Base-by-base conservation (phyloP, 2,797 vertebrate species). In the Amblyraja radiata region DNA sequence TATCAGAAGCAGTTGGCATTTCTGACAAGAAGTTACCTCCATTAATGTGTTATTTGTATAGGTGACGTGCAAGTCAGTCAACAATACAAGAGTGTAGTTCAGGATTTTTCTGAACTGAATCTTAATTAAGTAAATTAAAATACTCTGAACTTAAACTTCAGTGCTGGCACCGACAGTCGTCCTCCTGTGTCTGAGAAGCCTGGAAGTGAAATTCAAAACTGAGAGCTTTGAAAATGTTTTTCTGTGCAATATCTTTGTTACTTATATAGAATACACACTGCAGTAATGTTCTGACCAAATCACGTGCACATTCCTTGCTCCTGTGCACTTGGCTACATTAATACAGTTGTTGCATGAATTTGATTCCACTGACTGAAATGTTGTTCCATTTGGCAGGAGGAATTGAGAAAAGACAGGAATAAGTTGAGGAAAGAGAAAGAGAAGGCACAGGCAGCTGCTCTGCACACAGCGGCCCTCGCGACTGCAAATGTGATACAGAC, bases 351-450 rank as follows among this genome's bases (percentile, higher is more conserved):
- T 63, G 32, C 2, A 18, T 68, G 14, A 88, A 18, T 88, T 65
- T 88, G 61, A 36, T 88, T 5, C n/a, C 21, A 18, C 21, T 88
- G 61, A 68, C n/a, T 94, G 94, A 1, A 94, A 94, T 93, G 86
- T 63, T 95, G 94, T 95, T 71, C 93, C 79, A 81, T 93, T 78
- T 81, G 68, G 8, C 95, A 99, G 98, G 98, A 99, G 95, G 98
- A 99, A 94, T 95, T 99, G 93, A 99, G 96, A 96, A 97, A 93
- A 95, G 98, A 99, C 95, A 95, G 98, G 94, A 94, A 95, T 93
- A 97, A 97, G 95, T 98, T 99, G 96, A 97, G 97, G 92, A 97
- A 95, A 93, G 98, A 99, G 93, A 99, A 97, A 93, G 98, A 99
- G 84, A 94, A 95, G 94, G 97, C 96, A 32, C 97, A 97, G 94